Evolutionary conservation across 2,113 vertebrate species (phyloP).

Genomic region (Leucosticte australis): DNA sequence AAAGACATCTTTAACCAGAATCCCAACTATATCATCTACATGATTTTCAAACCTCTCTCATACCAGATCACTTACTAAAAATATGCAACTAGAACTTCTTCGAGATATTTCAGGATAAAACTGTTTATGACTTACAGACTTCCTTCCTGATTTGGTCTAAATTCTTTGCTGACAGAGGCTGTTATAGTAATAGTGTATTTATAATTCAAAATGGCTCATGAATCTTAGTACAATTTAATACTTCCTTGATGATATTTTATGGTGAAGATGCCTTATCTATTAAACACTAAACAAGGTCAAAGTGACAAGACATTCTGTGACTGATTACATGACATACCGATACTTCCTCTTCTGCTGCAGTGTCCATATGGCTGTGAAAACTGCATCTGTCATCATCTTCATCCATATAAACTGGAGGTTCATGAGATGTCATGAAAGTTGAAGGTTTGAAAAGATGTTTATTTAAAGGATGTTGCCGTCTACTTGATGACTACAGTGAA

Average conservation of each 20-base stretch:
- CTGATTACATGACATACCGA: conserved; percentile 67
- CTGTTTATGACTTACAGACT: background rate
- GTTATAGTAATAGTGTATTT: background rate
- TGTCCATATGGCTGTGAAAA: conserved; percentile 83
- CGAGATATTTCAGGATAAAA: background rate
- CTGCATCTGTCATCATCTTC: conserved; percentile 93
- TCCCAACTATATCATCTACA: background rate
- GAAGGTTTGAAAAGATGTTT: conserved; percentile 98
- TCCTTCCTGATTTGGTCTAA: background rate
- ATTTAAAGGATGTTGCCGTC: conserved; percentile 96
- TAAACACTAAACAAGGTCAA: background rate
- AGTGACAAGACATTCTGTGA: background rate
- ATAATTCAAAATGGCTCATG: background rate
- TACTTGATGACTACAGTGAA: conserved; percentile 85
- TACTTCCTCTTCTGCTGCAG: conserved; percentile 86
- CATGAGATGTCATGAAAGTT: conserved; percentile 97
- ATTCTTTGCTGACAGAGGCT: background rate
- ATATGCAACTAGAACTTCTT: background rate
- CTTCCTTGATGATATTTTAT: background rate
- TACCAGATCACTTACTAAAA: background rate
- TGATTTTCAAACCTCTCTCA: background rate
- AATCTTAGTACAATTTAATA: background rate
- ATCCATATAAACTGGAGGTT: conserved; percentile 98
- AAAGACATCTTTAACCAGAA: background rate
- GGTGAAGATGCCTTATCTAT: background rate